These are phyloP conservation scores for Clistopyga incitator DNA, from an alignment of 2,888 invertebrate species.

Conservation along the genomic window DNA sequence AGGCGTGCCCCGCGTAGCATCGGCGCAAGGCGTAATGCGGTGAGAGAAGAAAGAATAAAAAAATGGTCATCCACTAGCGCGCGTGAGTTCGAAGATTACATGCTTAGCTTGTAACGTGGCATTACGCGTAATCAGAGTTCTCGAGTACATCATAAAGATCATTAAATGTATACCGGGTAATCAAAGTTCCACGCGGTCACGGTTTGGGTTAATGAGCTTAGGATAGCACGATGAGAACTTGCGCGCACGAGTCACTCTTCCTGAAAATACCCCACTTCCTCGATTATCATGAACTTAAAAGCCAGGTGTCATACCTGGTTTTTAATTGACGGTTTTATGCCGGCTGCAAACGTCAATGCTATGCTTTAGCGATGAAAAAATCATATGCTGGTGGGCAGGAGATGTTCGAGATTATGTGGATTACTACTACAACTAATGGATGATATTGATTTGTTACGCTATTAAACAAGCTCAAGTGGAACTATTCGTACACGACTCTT, in stretches of 20 bases:
- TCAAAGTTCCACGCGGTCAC: constrained; percentile 67
- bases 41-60: constrained; percentile 39
- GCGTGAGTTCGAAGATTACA: constrained; percentile 69
- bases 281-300: constrained; percentile 31
- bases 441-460: too few relatives aligned
- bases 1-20: constrained; percentile 53
- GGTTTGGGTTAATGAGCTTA: constrained; percentile 72
- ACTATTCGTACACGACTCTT: too few relatives aligned
- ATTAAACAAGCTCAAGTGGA: too few relatives aligned
- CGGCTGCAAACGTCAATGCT: constrained; percentile 2
- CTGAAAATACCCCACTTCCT: constrained; percentile 54
- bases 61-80: constrained; percentile 29
- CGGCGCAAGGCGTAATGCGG: constrained; percentile 55
- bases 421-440: background rate
- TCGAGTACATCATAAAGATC: constrained; percentile 71
- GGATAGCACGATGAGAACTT: constrained; percentile 35
- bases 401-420: background rate
- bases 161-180: constrained; percentile 74
- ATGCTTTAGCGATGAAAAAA: constrained; percentile 4
- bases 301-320: constrained; percentile 30
- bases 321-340: constrained; percentile 56
- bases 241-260: background rate
- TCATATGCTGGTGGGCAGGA: background rate
- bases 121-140: constrained; percentile 75
- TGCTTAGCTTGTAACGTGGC: constrained; percentile 69